Evolutionary conservation across 1,140 invertebrate genomes (phyloP).

Genomic region (Drosophila cardini): DNA sequence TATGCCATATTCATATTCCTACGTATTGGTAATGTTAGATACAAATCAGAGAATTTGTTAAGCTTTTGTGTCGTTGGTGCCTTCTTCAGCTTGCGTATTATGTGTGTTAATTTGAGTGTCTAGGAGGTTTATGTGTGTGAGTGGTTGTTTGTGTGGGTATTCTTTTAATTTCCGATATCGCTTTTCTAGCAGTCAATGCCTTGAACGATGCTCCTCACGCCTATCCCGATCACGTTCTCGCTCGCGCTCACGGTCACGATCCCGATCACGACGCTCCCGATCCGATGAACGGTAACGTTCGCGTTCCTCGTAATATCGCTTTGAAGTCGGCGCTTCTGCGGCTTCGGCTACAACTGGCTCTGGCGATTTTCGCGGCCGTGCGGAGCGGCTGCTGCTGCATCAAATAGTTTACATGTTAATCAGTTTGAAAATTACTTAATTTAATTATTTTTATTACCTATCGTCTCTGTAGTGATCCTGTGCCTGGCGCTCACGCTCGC

Average conservation of each 20-base stretch:
- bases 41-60: slow-evolving; percentile 75
- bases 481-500: slow-evolving; percentile 86
- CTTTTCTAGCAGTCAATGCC: slow-evolving; percentile 86
- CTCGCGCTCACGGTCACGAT: slow-evolving; percentile 88
- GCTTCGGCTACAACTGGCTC: slow-evolving; percentile 85
- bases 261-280: slow-evolving; percentile 88
- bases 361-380: slow-evolving; percentile 87
- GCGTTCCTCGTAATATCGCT: slow-evolving; percentile 90
- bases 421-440: not conserved
- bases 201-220: slow-evolving; percentile 89
- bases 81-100: slow-evolving; percentile 52
- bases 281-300: slow-evolving; percentile 91
- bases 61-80: slow-evolving; percentile 46
- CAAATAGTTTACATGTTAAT: slow-evolving; percentile 15
- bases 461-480: slow-evolving; percentile 90
- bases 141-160: slow-evolving; percentile 30
- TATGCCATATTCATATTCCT: slow-evolving; percentile 78
- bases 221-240: slow-evolving; percentile 88
- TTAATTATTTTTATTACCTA: slow-evolving; percentile 86
- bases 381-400: slow-evolving; percentile 85
- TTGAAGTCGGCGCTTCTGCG: slow-evolving; percentile 85
- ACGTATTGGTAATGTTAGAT: slow-evolving; percentile 83
- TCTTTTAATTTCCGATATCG: slow-evolving; percentile 59
- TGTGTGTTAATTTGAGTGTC: slow-evolving; percentile 66
- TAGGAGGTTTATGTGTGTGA: slow-evolving; percentile 52